Conservation (phyloP, 2,797 vertebrate species). For the Alfaro cultratus region DNA sequence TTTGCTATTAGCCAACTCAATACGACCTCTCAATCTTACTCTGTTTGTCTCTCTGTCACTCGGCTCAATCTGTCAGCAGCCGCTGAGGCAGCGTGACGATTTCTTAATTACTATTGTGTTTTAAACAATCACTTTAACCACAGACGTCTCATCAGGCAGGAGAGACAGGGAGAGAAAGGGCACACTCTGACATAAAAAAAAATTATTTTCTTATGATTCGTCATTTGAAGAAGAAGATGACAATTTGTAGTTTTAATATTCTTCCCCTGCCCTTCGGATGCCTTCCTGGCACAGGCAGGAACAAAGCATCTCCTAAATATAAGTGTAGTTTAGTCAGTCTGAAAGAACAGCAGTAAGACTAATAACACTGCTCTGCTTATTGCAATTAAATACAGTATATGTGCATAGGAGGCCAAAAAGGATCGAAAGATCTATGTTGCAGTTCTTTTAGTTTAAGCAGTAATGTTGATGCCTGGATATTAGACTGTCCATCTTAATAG, state of each 20-base stretch:
- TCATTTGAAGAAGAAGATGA: slow-evolving; percentile 60
- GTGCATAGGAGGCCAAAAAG: neutral
- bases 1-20: slow-evolving; percentile 72
- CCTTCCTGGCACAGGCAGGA: slow-evolving; percentile 17
- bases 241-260: slow-evolving; percentile 56
- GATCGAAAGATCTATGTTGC: neutral
- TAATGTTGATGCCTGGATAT: slow-evolving; percentile 13
- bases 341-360: neutral
- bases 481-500: slow-evolving; percentile 6
- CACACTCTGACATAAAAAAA: slow-evolving; percentile 49
- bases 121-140: slow-evolving; percentile 75
- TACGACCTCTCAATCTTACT: slow-evolving; percentile 46
- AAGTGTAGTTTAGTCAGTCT: neutral
- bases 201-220: slow-evolving; percentile 59
- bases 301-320: slow-evolving; percentile 9
- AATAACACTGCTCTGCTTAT: neutral
- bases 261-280: slow-evolving; percentile 39
- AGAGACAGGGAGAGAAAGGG: slow-evolving; percentile 65
- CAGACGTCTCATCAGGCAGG: slow-evolving; percentile 72
- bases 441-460: slow-evolving; percentile 3
- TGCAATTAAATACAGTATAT: neutral
- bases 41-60: slow-evolving; percentile 38
- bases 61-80: slow-evolving; percentile 58
- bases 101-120: slow-evolving; percentile 60
- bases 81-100: slow-evolving; percentile 62